Percentiles rank a stretch among this genome's conserved stretches.
These are phyloP conservation scores for Kryphioiulus occultus DNA, from an alignment of 2,888 invertebrate genomes.

Conservation along the genomic window DNA sequence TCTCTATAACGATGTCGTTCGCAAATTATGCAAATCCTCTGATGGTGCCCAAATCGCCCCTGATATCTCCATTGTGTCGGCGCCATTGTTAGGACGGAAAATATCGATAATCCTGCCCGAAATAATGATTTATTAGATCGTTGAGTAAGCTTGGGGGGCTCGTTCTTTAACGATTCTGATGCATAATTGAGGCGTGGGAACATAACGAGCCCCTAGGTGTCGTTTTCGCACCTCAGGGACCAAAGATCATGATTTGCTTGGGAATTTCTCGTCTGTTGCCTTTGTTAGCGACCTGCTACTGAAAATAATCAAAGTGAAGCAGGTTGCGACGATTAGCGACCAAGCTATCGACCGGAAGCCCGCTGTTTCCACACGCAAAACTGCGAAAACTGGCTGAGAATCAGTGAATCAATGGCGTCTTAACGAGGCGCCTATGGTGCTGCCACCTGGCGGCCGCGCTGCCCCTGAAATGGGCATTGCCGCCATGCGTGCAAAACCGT, in stretches of 20 bases:
- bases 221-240: not conserved
- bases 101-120: not conserved
- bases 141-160: conserved; percentile 12
- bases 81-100: not conserved
- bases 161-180: not conserved
- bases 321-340: not conserved
- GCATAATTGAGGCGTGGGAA: not conserved
- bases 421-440: not conserved
- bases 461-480: too few species aligned
- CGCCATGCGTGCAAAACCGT: too few species aligned
- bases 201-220: not conserved
- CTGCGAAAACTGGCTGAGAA: not conserved
- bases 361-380: not conserved
- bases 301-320: not conserved
- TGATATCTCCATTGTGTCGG: not conserved
- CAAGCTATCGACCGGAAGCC: not conserved
- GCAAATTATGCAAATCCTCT: not conserved
- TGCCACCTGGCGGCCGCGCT: not conserved
- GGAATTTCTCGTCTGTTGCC: not conserved
- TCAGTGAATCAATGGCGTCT: not conserved
- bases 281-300: not conserved
- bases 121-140: conserved; percentile 7
- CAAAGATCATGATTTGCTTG: not conserved
- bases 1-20: not conserved
- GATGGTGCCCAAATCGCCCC: not conserved